These are phyloP conservation scores for Noctua janthina DNA, from an alignment of 2,888 invertebrate genomes.

Conservation along the genomic window DNA sequence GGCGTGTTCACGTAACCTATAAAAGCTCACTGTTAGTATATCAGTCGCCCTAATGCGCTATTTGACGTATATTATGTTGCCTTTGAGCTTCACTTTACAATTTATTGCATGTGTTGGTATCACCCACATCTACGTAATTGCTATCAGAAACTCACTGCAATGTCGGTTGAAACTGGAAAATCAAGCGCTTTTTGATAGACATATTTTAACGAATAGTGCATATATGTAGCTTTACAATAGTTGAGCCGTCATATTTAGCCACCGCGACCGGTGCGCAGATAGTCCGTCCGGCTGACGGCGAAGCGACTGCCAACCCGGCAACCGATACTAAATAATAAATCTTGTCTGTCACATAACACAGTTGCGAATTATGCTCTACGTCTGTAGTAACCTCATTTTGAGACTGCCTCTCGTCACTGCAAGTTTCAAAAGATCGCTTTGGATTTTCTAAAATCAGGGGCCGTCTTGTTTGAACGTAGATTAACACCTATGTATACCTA, in stretches of 20 bases:
- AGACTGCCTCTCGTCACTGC: slow-evolving; percentile 28
- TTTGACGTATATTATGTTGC: neutral
- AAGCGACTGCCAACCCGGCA: slow-evolving; percentile 69
- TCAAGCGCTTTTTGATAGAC: neutral
- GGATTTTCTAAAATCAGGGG: neutral
- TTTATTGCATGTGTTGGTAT: neutral
- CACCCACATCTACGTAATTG: neutral
- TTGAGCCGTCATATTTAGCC: slow-evolving; percentile 68
- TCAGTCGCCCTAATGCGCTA: neutral
- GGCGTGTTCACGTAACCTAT: slow-evolving; percentile 16
- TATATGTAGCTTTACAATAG: slow-evolving; percentile 40
- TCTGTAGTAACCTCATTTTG: slow-evolving; percentile 56
- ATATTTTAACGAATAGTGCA: slow-evolving; percentile 20
- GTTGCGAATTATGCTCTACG: slow-evolving; percentile 49
- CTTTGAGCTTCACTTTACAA: slow-evolving; percentile 5
- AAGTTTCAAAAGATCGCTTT: neutral
- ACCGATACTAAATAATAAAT: slow-evolving; percentile 70
- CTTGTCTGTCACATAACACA: slow-evolving; percentile 59
- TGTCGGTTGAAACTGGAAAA: neutral
- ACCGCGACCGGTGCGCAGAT: slow-evolving; percentile 61
- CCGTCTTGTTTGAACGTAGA: neutral
- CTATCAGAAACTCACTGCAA: neutral
- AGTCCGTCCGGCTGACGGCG: slow-evolving; percentile 59
- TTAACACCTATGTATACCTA: neutral
- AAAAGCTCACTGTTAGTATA: neutral